Base-by-base conservation (phyloP, 2,113 vertebrate genomes). In the Dolichotis patagonum region DNA sequence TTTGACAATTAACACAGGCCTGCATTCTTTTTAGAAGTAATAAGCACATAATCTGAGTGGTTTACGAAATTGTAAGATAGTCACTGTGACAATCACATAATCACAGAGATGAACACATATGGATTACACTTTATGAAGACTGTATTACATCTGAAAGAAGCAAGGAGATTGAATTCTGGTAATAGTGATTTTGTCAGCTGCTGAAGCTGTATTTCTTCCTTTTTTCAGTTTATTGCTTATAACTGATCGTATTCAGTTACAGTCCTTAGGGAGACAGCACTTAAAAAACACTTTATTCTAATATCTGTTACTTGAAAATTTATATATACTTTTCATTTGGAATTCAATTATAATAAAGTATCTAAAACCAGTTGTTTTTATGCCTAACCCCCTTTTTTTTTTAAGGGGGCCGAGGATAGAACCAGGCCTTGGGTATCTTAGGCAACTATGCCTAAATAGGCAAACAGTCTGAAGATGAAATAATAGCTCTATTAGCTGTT, bases 251-350 rank as follows among this genome's bases (percentile, higher is more conserved):
- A 90, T 46, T 88, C 46, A 92, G 67, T 56, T 38, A 86, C 14
- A 92, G 77, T 16, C 60, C 63, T 94, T 26, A 85, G 77, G 54
- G 60, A 90, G 81, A 71, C 32, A 49, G 77, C 71, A 91, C 82
- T 95, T 94, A 43, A 75, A 75, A 75, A 26, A 43, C 62, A 97
- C 54, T 96, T 92, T 60, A 86, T 73, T 67, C 71, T 60, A 90
- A 73, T 62, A 91, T 65, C 73, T 96, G 81, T 69, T 91, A 88
- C 35, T 78, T 96, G 94, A 95, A 95, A 97, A 93, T 58, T n/a
- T 94, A 92, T 94, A 56, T 88, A 65, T 24, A 67, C 46, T 28
- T 56, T 91, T 49, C 73, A 56, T n/a, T 91, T 96, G 81, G 93
- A 95, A 93, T 91, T 35, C 89, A 88, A 86, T 86, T 38, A 92